Percentiles rank a stretch among this genome's conserved stretches.
These are phyloP conservation scores for Mactra quadrangularis DNA, from an alignment of 1,140 invertebrate species.

Conservation along the genomic window DNA sequence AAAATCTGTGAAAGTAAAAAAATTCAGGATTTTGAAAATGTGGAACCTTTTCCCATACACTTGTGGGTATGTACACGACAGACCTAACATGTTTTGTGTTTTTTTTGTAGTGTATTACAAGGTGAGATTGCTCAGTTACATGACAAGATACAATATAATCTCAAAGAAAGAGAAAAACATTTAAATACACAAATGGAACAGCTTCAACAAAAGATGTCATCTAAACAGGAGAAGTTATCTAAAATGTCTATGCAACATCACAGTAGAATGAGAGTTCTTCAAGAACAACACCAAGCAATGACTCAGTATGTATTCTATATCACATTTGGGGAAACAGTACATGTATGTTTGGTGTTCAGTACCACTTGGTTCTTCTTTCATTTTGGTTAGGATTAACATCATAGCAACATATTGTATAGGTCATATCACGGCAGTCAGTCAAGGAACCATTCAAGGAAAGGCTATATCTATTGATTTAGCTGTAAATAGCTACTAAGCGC, in stretches of 20 bases:
- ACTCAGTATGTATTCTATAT: slow-evolving; percentile 46
- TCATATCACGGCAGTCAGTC: too few relatives aligned
- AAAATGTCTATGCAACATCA: slow-evolving; percentile 68
- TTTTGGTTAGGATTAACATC: too few relatives aligned
- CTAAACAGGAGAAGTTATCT: slow-evolving; percentile 65
- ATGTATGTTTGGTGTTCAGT: neutral
- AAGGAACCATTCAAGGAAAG: too few relatives aligned
- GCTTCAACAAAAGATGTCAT: slow-evolving; percentile 56
- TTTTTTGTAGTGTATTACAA: slow-evolving; percentile 60
- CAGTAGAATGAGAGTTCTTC: slow-evolving; percentile 58
- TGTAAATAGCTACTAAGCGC: too few relatives aligned
- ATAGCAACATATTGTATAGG: too few relatives aligned
- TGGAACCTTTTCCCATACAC: too few relatives aligned
- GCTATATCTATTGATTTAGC: too few relatives aligned
- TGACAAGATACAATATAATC: slow-evolving; percentile 63
- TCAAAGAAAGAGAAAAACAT: slow-evolving; percentile 36
- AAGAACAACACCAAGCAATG: slow-evolving; percentile 52
- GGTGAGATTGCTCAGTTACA: slow-evolving; percentile 59
- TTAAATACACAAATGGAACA: slow-evolving; percentile 59
- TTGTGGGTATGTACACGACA: too few relatives aligned
- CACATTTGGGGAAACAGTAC: neutral
- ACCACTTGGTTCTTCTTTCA: too few relatives aligned
- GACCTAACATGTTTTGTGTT: too few relatives aligned
- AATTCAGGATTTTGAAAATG: too few relatives aligned
- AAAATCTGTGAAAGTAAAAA: too few relatives aligned